These are phyloP conservation scores for Panthera uncia DNA, from an alignment of 2,113 vertebrate genomes.

Conservation along the genomic window DNA sequence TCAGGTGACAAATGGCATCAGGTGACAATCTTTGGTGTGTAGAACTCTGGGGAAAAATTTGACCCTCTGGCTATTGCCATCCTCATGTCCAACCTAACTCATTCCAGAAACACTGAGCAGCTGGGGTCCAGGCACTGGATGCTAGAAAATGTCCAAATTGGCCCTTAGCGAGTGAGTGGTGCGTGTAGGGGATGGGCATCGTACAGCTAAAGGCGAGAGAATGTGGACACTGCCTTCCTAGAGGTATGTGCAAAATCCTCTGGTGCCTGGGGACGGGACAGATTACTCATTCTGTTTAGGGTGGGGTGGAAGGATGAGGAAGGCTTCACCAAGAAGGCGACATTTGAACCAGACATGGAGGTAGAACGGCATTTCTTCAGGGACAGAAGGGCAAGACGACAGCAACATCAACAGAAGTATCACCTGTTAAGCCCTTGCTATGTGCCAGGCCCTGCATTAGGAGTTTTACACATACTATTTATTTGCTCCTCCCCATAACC, in stretches of 20 bases:
- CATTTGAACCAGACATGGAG: neutral
- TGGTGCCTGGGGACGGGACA: neutral
- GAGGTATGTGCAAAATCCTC: neutral
- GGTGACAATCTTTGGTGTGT: neutral
- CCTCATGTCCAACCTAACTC: neutral
- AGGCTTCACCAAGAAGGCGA: neutral
- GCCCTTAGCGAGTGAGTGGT: neutral
- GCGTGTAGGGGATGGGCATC: neutral
- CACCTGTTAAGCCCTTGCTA: neutral
- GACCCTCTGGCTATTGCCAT: neutral
- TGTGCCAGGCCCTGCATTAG: neutral
- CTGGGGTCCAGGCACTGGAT: neutral
- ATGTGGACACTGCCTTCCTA: neutral
- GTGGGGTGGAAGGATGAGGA: neutral
- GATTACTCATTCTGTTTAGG: constrained; percentile 20
- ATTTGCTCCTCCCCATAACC: neutral
- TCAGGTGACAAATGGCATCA: neutral
- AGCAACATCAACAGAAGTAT: neutral
- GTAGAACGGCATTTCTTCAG: constrained; percentile 30
- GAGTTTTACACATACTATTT: neutral
- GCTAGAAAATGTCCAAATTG: neutral
- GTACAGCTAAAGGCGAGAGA: neutral
- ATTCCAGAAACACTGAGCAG: neutral
- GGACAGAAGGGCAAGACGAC: neutral
- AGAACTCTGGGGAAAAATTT: neutral